phyloP scores from a whole-genome alignment of 1,140 invertebrate genomes.

The Kradibia gibbosae region DNA sequence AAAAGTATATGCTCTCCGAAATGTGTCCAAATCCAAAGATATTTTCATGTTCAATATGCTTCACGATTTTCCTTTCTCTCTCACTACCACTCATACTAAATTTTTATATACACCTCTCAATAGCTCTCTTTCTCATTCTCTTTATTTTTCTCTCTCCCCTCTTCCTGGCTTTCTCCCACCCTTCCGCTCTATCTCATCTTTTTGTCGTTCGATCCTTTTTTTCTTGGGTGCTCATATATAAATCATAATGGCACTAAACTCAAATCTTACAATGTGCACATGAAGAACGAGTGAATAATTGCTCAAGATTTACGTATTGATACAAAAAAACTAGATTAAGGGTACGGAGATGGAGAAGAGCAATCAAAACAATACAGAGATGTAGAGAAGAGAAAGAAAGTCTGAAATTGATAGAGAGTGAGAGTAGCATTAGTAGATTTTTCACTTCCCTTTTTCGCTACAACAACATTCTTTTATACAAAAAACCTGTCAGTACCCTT shows the following conservation, averaged over 20 bases:
- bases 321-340: background rate
- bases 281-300: background rate
- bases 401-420: background rate
- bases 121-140: background rate
- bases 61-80: background rate
- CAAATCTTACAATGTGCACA: background rate
- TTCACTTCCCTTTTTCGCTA: background rate
- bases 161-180: too few relatives aligned
- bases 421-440: background rate
- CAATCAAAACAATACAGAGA: background rate
- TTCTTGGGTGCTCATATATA: background rate
- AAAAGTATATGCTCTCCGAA: background rate
- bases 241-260: background rate
- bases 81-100: too few relatives aligned
- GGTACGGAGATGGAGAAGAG: too few relatives aligned
- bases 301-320: slow-evolving; percentile 2
- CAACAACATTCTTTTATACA: background rate
- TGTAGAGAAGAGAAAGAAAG: background rate
- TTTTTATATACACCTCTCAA: too few relatives aligned
- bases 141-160: background rate
- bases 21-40: background rate
- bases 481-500: background rate
- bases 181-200: too few relatives aligned
- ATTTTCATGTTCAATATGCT: background rate
- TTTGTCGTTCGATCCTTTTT: background rate